Conservation (phyloP, 1,140 invertebrate genomes). For the Panagrolaimus sp. region DNA sequence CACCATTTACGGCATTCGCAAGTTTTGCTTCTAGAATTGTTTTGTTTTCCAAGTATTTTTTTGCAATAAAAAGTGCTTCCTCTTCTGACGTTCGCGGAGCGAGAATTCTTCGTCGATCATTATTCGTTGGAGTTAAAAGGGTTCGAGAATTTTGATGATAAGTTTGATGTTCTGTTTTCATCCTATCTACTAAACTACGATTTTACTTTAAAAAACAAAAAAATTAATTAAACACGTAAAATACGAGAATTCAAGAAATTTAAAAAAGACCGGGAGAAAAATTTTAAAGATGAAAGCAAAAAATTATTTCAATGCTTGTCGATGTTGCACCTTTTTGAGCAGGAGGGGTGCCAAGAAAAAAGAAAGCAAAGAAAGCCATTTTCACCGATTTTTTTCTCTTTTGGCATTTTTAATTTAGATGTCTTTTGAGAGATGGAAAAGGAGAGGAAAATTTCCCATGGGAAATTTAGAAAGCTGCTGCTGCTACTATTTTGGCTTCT, state of each 20-base stretch:
- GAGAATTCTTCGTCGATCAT: not conserved
- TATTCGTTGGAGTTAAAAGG: not conserved
- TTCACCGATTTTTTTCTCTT: no score
- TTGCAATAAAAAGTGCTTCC: slow-evolving; percentile 29
- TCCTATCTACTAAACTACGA: not conserved
- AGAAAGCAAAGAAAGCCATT: not conserved
- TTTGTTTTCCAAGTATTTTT: slow-evolving; percentile 23
- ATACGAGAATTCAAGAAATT: no score
- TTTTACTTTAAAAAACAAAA: not conserved
- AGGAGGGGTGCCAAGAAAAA: not conserved
- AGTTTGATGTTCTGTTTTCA: not conserved
- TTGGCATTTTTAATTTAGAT: no score
- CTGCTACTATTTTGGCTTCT: no score
- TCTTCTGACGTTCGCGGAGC: slow-evolving; percentile 27
- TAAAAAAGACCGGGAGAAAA: not conserved
- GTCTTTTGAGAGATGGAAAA: no score
- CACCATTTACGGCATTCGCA: slow-evolving; percentile 28
- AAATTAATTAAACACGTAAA: not conserved
- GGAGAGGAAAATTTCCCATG: no score
- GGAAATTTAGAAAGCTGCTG: no score
- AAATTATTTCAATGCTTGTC: no score
- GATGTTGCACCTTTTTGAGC: not conserved
- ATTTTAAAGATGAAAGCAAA: not conserved
- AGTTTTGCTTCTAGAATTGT: slow-evolving; percentile 23
- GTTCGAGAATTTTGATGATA: not conserved